Evolutionary conservation across 2,888 invertebrate genomes (phyloP).

Genomic region (Eumerus sabulonum): DNA sequence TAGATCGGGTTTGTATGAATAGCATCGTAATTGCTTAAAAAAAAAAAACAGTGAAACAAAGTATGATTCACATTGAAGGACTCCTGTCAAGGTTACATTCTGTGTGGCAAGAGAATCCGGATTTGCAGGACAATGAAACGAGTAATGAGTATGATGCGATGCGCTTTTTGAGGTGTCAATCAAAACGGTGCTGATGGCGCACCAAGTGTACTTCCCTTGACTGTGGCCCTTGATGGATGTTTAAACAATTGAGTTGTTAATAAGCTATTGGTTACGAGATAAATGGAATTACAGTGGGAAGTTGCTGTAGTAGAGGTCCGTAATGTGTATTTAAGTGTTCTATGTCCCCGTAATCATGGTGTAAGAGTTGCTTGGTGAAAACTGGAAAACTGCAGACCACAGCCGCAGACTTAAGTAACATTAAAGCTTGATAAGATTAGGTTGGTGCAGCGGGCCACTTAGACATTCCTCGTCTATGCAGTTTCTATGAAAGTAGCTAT

Average conservation of each 20-base stretch:
- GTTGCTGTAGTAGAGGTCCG: too few species aligned
- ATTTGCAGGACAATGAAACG: slow-evolving; percentile 48
- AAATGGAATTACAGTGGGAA: too few species aligned
- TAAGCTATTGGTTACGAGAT: slow-evolving; percentile 39
- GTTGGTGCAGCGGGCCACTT: too few species aligned
- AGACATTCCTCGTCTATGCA: too few species aligned
- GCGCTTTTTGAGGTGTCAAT: slow-evolving; percentile 52
- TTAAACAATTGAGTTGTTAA: slow-evolving; percentile 64
- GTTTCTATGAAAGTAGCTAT: too few species aligned
- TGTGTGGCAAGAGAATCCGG: slow-evolving; percentile 21
- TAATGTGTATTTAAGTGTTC: too few species aligned
- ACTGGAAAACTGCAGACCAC: too few species aligned
- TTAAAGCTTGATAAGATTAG: too few species aligned
- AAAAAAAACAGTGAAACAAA: slow-evolving; percentile 20
- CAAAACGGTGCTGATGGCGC: slow-evolving; percentile 28
- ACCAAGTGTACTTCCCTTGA: slow-evolving; percentile 22
- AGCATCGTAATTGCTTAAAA: slow-evolving; percentile 57
- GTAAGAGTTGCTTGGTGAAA: too few species aligned
- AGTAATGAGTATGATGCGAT: slow-evolving; percentile 55
- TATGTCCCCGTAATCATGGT: too few species aligned
- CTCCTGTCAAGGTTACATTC: slow-evolving; percentile 49
- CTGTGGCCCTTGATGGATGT: slow-evolving; percentile 22
- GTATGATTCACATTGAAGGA: slow-evolving; percentile 49
- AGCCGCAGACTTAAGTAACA: too few species aligned
- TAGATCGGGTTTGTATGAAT: slow-evolving; percentile 55